Conservation (phyloP, 2,113 vertebrate genomes). For the Glaucomys volans region DNA sequence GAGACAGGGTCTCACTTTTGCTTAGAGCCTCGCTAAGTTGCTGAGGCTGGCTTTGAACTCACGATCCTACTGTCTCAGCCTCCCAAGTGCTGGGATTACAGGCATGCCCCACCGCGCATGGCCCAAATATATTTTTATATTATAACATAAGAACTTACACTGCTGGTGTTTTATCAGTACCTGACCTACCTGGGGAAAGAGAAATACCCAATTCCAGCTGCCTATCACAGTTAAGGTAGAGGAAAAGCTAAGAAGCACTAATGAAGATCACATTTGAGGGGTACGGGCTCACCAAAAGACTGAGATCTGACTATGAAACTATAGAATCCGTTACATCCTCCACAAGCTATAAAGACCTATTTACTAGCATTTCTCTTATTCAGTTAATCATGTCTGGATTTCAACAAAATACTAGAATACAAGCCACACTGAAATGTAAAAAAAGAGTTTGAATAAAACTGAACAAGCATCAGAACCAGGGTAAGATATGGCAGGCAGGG, state of each 20-base stretch:
- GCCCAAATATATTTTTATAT: background rate
- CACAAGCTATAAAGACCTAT: background rate
- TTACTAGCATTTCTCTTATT: background rate
- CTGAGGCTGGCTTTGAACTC: too few species aligned
- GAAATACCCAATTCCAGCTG: background rate
- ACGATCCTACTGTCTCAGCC: too few species aligned
- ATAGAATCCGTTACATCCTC: background rate
- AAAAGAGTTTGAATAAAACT: slow-evolving; percentile 28
- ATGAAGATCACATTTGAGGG: background rate
- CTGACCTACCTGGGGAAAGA: background rate
- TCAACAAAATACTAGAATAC: background rate
- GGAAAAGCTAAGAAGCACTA: background rate
- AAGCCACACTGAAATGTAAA: background rate
- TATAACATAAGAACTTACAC: background rate
- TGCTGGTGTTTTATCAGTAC: background rate
- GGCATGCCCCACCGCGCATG: too few species aligned
- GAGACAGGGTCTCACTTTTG: too few species aligned
- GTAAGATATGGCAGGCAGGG: background rate
- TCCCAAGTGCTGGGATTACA: too few species aligned
- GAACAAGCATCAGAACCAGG: slow-evolving; percentile 10
- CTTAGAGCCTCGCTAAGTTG: too few species aligned
- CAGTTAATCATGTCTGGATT: background rate
- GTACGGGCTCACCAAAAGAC: background rate
- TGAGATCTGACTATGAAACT: background rate
- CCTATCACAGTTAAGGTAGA: background rate